Evolutionary conservation across 2,113 vertebrate species (phyloP), one percentile per base, ranked within the genome.

Genomic region (Xenotilapia longispinis): DNA sequence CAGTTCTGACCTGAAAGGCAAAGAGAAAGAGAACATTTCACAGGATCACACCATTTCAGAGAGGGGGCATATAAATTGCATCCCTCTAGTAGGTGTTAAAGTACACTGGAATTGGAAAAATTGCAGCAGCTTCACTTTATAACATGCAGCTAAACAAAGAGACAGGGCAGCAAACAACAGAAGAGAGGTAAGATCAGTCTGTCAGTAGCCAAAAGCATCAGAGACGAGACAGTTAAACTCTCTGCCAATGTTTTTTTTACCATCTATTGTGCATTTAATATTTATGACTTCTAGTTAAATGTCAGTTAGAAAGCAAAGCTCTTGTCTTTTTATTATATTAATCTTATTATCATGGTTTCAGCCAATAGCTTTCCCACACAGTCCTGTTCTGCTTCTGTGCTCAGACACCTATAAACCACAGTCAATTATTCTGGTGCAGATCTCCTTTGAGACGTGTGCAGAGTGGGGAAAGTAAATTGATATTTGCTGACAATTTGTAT

Each of bases 361-460:
- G 83, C 60, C 78, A 53, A 88, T 81, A 81, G 79, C 53, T 80
- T 83, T 53, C 58, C n/a, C 47, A 42, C 55, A 21, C 82, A 60
- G 55, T 70, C 14, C 81, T 60, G 82, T 88, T 89, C 17, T 58
- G 78, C 58, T 40, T 81, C 63, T 81, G 49, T 91, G 84, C 90
- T 91, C 86, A 90, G 36, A 85, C 49, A 87, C 63, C 88, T 87
- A 84, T 85, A 84, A 92, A 92, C 47, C 83, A 70, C 42, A 91
- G 88, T 81, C 94, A 89, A 84, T 92, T 91, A 89, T 83, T 81
- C 53, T 53, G 75, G 73, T 87, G 84, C 82, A 90, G 88, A 93
- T 94, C 89, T 91, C 93, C 92, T 88, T 87, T 13, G 93, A 94
- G 89, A 95, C 84, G 2, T 36, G 63, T 60, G 54, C 17, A 60